Percentiles rank a stretch among this genome's conserved stretches.
These are phyloP conservation scores for Aix galericulata DNA, from an alignment of 2,113 vertebrate species.

Conservation along the genomic window DNA sequence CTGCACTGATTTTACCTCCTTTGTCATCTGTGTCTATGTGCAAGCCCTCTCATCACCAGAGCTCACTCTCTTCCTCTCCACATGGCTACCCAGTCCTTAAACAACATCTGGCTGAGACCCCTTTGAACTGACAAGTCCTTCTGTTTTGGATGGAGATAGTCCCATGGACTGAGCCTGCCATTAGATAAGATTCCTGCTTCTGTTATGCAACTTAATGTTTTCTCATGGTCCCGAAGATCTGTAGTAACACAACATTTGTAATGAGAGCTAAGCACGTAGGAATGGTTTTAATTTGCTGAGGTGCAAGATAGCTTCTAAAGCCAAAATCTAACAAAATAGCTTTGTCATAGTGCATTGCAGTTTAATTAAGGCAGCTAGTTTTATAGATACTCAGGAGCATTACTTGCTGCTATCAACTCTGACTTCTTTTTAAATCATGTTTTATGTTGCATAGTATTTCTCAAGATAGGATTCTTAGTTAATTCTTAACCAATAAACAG, in stretches of 20 bases:
- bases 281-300: neutral
- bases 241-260: neutral
- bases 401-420: neutral
- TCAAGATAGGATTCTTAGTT: conserved; percentile 30
- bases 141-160: neutral
- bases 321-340: neutral
- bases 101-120: neutral
- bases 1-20: neutral
- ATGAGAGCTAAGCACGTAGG: neutral
- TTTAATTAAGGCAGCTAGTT: conserved; percentile 29
- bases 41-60: neutral
- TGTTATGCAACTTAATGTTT: neutral
- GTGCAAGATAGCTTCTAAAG: neutral
- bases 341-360: neutral
- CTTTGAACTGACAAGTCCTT: neutral
- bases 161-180: neutral
- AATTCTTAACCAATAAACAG: conserved; percentile 51
- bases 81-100: neutral
- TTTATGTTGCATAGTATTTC: conserved; percentile 48
- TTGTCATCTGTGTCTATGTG: neutral
- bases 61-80: neutral
- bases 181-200: neutral
- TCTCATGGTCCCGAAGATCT: neutral
- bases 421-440: neutral
- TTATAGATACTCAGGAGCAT: neutral